phyloP scores from a whole-genome alignment of 2,888 invertebrate species.

The Pachycephus smyrnensis region DNA sequence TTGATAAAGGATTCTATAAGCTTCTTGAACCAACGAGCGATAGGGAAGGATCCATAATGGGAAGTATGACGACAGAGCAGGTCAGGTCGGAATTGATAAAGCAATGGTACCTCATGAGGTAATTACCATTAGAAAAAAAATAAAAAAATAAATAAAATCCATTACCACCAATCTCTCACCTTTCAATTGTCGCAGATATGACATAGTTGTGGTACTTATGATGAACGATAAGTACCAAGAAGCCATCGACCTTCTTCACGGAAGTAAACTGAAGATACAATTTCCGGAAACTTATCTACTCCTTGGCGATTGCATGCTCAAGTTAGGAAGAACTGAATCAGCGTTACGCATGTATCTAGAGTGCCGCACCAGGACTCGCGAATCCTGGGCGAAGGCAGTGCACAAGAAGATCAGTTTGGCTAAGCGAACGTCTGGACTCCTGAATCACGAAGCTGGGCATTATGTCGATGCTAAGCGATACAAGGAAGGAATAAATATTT shows the following conservation, averaged over 20 bases:
- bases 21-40: slow-evolving; percentile 32
- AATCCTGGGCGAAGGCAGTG: slow-evolving; percentile 15
- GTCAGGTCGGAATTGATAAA: slow-evolving; percentile 34
- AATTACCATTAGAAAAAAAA: background rate
- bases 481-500: slow-evolving; percentile 23
- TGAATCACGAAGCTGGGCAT: slow-evolving; percentile 28
- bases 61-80: slow-evolving; percentile 33
- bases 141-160: background rate
- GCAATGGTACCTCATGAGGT: slow-evolving; percentile 40
- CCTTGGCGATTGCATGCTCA: slow-evolving; percentile 31
- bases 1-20: slow-evolving; percentile 37
- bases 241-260: slow-evolving; percentile 21
- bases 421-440: slow-evolving; percentile 36
- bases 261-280: slow-evolving; percentile 20
- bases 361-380: slow-evolving; percentile 11
- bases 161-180: background rate
- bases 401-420: slow-evolving; percentile 19
- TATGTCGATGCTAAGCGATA: slow-evolving; percentile 14
- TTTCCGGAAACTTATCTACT: slow-evolving; percentile 24
- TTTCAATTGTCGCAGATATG: slow-evolving; percentile 25
- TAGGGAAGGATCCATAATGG: slow-evolving; percentile 33
- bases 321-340: slow-evolving; percentile 17
- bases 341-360: slow-evolving; percentile 28
- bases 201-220: slow-evolving; percentile 32
- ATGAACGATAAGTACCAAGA: slow-evolving; percentile 27